Base-by-base conservation (phyloP, 2,888 invertebrate species). In the Mythimna ferrago region DNA sequence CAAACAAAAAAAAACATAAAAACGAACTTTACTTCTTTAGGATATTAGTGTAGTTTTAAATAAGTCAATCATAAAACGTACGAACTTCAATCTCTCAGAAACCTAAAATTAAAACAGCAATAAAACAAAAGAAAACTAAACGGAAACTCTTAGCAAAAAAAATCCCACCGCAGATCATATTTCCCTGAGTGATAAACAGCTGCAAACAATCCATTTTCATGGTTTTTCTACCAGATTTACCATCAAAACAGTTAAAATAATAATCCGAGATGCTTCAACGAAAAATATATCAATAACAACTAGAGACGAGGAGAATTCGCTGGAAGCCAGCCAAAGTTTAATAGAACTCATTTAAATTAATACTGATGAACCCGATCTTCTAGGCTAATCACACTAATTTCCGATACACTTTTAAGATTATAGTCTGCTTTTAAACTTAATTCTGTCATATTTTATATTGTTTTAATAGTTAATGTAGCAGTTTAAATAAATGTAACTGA, bases 261-360 rank as follows among this genome's bases (percentile, higher is more conserved):
- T 57, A 80, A 81, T 68, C 54, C 48, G 44, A 58, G 58, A 65
- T 66, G 78, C 61, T 68, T 71, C 48, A 82, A 73, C 69, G 64
- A 61, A 70, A 70, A 64, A 66, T 76, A 63, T 67, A 61, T 79
- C 79, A 79, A 82, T 81, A 81, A 81, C 77, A 72, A 73, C 64
- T 56, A 71, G 51, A 73, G 57, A 57, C 16, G 21, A 16, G 19
- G 41, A n/a, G 68, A 56, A 67, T 71, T 56, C n/a, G 56, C 73
- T 81, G 80, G 80, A 68, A 2, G n/a, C 5, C 1, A 16, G 79
- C 81, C 81, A 81, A 82, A 68, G 51, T 82, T 60, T 73, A 70
- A 79, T 79, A 78, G 73, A 73, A 68, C 64, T 67, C 69, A 62
- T 81, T 81, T 82, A 79, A 78, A 81, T 81, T 79, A 73, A 79